Percentiles rank a stretch among this genome's conserved stretches.
phyloP scores from a whole-genome alignment of 2,797 vertebrate species.

The Lacerta agilis region DNA sequence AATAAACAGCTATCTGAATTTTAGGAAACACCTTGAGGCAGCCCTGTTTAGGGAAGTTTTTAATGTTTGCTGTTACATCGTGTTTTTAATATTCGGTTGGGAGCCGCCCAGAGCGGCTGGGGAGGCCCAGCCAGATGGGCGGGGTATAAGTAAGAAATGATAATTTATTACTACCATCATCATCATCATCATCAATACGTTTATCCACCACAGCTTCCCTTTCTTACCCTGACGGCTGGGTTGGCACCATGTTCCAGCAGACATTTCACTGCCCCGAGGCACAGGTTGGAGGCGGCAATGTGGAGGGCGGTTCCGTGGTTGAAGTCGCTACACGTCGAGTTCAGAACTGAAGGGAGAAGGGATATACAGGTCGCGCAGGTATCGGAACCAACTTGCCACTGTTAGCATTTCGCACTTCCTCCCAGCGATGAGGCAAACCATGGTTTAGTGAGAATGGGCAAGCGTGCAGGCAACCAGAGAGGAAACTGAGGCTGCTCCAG shows the following conservation, averaged over 20 bases:
- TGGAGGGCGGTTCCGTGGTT: slow-evolving; percentile 92
- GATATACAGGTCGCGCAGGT: not conserved
- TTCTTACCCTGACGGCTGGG: slow-evolving; percentile 84
- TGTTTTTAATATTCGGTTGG: too few species aligned
- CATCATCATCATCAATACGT: too few species aligned
- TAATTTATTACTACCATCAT: too few species aligned
- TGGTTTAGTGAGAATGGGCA: not conserved
- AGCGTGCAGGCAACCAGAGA: not conserved
- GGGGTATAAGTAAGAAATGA: too few species aligned
- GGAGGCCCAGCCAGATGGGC: too few species aligned
- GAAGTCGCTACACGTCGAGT: slow-evolving; percentile 93
- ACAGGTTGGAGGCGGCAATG: slow-evolving; percentile 93
- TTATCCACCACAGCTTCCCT: too few species aligned
- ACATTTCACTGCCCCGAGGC: slow-evolving; percentile 90
- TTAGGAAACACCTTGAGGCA: too few species aligned
- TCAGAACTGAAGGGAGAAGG: slow-evolving; percentile 81
- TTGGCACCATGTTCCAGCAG: slow-evolving; percentile 92
- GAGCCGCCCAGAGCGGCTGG: too few species aligned
- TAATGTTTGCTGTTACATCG: too few species aligned
- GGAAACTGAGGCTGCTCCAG: too few species aligned
- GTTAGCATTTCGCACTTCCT: not conserved
- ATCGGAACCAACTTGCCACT: rapidly evolving
- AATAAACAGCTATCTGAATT: too few species aligned
- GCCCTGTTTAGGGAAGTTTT: too few species aligned
- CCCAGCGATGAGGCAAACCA: not conserved